Conservation (phyloP, 2,113 vertebrate genomes). For the Polypterus bichir region DNA sequence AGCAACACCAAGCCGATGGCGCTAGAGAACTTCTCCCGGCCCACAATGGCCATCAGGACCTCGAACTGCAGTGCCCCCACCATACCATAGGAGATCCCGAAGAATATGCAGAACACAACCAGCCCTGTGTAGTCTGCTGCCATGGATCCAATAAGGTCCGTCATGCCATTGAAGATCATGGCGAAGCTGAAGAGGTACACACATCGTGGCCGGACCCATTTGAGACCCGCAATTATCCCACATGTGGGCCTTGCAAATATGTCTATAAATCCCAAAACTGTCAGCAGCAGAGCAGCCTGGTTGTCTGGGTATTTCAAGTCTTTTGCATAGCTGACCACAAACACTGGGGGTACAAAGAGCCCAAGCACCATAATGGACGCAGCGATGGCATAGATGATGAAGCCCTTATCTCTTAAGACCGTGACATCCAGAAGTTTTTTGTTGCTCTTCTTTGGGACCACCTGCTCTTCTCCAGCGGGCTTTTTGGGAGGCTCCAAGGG, state of each 20-base stretch:
- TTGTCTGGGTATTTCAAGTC: conserved; percentile 71
- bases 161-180: conserved; percentile 80
- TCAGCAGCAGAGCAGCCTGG: conserved; percentile 74
- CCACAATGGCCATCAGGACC: conserved; percentile 92
- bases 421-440: conserved; percentile 73
- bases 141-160: conserved; percentile 76
- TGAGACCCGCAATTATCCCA: conserved; percentile 68
- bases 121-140: conserved; percentile 56
- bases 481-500: conserved; percentile 53
- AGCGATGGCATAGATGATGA: conserved; percentile 71
- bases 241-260: conserved; percentile 81
- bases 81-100: conserved; percentile 93
- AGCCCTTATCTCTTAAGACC: conserved; percentile 75
- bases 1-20: conserved; percentile 88
- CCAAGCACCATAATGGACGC: conserved; percentile 90
- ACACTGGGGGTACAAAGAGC: conserved; percentile 86
- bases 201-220: conserved; percentile 73
- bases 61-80: conserved; percentile 95
- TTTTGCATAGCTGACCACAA: conserved; percentile 87
- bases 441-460: conserved; percentile 35
- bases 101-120: conserved; percentile 85
- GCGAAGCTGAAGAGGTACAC: conserved; percentile 87
- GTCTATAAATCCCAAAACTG: conserved; percentile 80
- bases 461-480: conserved; percentile 18
- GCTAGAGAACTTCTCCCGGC: conserved; percentile 81